Conservation (phyloP, 1,140 invertebrate species). For the Odontomachus brunneus region DNA sequence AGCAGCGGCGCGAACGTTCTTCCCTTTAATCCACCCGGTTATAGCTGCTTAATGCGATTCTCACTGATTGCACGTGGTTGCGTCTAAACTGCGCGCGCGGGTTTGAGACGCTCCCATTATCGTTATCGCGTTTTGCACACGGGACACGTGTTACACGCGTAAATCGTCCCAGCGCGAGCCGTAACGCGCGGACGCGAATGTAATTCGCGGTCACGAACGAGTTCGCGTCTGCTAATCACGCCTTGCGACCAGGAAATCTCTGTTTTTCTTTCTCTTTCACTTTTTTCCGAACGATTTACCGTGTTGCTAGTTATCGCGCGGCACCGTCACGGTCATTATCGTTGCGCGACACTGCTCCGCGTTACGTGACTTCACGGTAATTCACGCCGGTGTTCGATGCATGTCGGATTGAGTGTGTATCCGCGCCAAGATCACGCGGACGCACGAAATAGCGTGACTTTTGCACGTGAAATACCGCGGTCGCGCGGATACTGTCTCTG, state of each 20-base stretch:
- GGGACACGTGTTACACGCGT: not conserved
- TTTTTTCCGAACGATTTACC: too few species aligned
- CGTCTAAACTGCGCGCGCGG: not conserved
- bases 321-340: not conserved
- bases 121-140: not conserved
- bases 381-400: not conserved
- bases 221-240: too few species aligned
- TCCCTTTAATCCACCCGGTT: slow-evolving; percentile 14
- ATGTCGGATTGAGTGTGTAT: not conserved
- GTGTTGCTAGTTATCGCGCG: not conserved
- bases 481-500: too few species aligned
- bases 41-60: slow-evolving; percentile 18
- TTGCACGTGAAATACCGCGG: not conserved
- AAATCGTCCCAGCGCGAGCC: not conserved
- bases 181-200: too few species aligned
- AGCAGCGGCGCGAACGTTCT: not conserved
- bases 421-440: not conserved
- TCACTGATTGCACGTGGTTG: not conserved
- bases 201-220: too few species aligned
- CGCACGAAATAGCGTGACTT: not conserved
- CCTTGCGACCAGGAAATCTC: too few species aligned
- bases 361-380: slow-evolving; percentile 15
- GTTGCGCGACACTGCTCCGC: not conserved
- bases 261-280: too few species aligned
- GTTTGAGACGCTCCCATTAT: slow-evolving; percentile 11